Conservation (phyloP, 2,113 vertebrate species). For the Irena cyanogastra region DNA sequence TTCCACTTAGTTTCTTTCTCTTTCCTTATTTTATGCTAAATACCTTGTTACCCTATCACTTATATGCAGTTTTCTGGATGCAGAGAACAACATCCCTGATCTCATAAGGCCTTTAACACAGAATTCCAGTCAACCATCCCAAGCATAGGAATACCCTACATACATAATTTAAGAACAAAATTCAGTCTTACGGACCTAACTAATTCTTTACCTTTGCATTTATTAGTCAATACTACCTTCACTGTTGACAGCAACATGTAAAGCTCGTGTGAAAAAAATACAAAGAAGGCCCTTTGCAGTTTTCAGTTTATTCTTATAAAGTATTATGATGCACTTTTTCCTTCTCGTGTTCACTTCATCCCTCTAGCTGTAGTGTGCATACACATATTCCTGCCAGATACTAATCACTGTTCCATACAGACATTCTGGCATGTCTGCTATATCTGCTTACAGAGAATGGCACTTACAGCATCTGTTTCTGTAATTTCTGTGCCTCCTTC, state of each 20-base stretch:
- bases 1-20: background rate
- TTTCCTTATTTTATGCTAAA: background rate
- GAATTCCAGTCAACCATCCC: background rate
- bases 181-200: background rate
- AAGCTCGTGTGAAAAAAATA: background rate
- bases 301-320: background rate
- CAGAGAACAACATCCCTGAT: background rate
- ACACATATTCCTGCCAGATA: background rate
- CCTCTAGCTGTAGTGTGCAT: background rate
- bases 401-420: background rate
- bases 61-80: background rate
- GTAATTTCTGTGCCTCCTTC: constrained; percentile 31
- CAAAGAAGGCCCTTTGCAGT: background rate
- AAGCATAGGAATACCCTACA: background rate
- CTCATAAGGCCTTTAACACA: background rate
- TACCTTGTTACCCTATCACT: background rate
- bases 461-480: background rate
- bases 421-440: background rate
- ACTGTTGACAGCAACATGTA: background rate
- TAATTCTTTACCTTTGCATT: background rate
- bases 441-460: background rate
- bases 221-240: background rate
- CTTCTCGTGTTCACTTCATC: background rate
- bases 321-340: background rate
- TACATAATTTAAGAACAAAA: background rate